Percentiles rank a stretch among this genome's conserved stretches.
Evolutionary conservation across 53 echinoderm and acorn worm genomes (phyloP).

Genomic region (Arbacia lixula): DNA sequence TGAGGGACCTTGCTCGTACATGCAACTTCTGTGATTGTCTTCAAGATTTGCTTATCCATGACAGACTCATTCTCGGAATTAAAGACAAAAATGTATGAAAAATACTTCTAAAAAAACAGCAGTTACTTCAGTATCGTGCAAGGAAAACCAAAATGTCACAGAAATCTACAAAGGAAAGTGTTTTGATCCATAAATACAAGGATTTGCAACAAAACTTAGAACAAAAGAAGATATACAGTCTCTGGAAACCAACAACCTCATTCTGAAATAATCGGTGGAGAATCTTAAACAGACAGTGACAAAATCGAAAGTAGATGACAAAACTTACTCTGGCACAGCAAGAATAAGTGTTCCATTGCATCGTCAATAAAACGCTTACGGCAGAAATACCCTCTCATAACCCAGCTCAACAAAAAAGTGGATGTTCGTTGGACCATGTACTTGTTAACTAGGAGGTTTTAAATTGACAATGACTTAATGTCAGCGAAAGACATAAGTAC

Average conservation of each 20-base stretch:
- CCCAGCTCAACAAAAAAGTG: too few relatives aligned
- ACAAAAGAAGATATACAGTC: slow-evolving; percentile 48
- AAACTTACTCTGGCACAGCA: slow-evolving; percentile 50
- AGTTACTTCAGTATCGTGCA: neutral
- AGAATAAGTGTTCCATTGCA: slow-evolving; percentile 66
- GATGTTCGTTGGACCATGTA: too few relatives aligned
- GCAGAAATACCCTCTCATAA: slow-evolving; percentile 58
- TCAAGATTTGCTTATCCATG: too few relatives aligned
- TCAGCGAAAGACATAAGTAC: too few relatives aligned
- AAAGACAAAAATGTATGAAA: too few relatives aligned
- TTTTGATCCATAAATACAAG: slow-evolving; percentile 18
- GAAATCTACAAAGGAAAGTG: slow-evolving; percentile 17
- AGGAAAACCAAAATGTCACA: neutral
- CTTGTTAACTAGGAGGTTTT: too few relatives aligned
- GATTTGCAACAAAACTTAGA: slow-evolving; percentile 47
- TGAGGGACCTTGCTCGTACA: too few relatives aligned
- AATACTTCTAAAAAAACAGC: too few relatives aligned
- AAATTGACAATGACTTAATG: too few relatives aligned
- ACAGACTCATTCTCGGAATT: too few relatives aligned
- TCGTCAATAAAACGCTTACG: slow-evolving; percentile 60
- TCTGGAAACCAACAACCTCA: slow-evolving; percentile 44
- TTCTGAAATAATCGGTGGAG: slow-evolving; percentile 45
- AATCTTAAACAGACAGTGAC: neutral
- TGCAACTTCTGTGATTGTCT: too few relatives aligned
- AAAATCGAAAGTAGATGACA: slow-evolving; percentile 43